These are phyloP conservation scores for Hycleus phaleratus DNA, from an alignment of 1,140 invertebrate genomes.

Conservation along the genomic window DNA sequence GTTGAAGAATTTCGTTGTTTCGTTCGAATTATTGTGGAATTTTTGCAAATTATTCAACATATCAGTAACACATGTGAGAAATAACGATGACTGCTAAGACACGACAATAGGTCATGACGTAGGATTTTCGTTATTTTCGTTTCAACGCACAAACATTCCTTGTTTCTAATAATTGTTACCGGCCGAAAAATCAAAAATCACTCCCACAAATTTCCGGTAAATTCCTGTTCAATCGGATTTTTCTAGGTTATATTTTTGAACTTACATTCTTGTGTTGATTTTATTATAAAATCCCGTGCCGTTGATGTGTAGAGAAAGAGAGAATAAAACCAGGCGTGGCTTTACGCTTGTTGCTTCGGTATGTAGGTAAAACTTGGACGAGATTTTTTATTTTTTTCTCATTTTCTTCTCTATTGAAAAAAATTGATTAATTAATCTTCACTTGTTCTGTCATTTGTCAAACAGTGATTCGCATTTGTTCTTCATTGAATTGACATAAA, in stretches of 20 bases:
- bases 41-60: constrained; percentile 13
- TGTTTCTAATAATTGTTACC: neutral
- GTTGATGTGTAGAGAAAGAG: neutral
- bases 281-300: no score
- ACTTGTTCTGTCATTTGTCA: no score
- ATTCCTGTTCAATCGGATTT: neutral
- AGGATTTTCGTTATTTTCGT: neutral
- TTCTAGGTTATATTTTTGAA: neutral
- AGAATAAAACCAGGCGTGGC: constrained; percentile 7
- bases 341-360: constrained; percentile 19
- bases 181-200: neutral
- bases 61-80: constrained; percentile 22
- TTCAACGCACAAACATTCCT: no score
- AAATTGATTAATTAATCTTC: no score
- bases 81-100: no score
- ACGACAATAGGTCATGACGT: constrained; percentile 18
- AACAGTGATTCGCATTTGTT: no score
- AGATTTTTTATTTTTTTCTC: no score
- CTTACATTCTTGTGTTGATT: neutral
- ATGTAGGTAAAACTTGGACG: constrained; percentile 23
- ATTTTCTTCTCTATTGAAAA: no score
- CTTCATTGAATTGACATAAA: no score
- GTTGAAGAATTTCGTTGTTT: neutral
- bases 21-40: neutral
- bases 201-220: neutral